Conservation (phyloP, 2,888 invertebrate species). For the Brachypterus glaber region DNA sequence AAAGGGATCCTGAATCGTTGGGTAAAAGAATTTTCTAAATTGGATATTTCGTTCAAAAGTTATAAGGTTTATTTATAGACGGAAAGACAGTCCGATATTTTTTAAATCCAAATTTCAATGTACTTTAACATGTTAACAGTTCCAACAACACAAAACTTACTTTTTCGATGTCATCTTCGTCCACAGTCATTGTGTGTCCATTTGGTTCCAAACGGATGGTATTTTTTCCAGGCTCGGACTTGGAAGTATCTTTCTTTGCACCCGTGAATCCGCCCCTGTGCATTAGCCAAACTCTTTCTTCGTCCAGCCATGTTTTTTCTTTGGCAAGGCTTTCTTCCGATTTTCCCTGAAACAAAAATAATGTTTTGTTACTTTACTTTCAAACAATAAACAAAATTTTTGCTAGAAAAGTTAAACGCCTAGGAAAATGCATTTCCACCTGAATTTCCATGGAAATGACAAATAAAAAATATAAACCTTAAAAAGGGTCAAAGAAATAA, state of each 20-base stretch:
- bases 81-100: neutral
- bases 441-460: too few relatives aligned
- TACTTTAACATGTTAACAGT: conserved; percentile 4
- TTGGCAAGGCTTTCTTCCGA: conserved; percentile 55
- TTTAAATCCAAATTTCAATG: neutral
- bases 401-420: too few relatives aligned
- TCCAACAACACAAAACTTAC: conserved; percentile 39
- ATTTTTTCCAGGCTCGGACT: conserved; percentile 52
- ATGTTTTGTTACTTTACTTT: neutral
- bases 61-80: too few relatives aligned
- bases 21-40: too few relatives aligned
- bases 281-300: conserved; percentile 82
- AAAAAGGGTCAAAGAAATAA: too few relatives aligned
- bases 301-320: conserved; percentile 58
- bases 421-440: too few relatives aligned
- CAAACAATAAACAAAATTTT: too few relatives aligned
- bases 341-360: conserved; percentile 54
- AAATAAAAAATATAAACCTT: too few relatives aligned
- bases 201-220: conserved; percentile 69
- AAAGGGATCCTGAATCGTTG: too few relatives aligned
- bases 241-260: conserved; percentile 44
- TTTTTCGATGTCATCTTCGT: conserved; percentile 94
- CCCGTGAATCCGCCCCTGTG: conserved; percentile 89
- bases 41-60: too few relatives aligned
- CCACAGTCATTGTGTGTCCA: conserved; percentile 76